A percentile compares a stretch with the other conserved stretches of the same genome.
Conservation (phyloP, 1,140 invertebrate genomes). For the Carposina sasakii region DNA sequence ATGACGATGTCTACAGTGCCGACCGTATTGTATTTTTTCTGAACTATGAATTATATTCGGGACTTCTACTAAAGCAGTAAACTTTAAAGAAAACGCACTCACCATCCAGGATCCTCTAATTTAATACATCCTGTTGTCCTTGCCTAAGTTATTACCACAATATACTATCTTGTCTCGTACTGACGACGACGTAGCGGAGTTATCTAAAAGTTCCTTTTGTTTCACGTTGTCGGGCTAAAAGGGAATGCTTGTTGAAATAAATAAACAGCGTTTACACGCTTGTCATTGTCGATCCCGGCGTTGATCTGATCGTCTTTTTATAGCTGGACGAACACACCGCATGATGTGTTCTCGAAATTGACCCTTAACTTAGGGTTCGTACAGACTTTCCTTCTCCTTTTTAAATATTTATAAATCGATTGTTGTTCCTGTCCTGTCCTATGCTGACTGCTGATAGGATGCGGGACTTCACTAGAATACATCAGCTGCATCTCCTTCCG, state of each 20-base stretch:
- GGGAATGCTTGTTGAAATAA: slow-evolving; percentile 69
- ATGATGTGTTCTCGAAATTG: slow-evolving; percentile 56
- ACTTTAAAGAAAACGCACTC: no score
- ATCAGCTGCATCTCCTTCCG: no score
- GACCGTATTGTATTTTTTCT: no score
- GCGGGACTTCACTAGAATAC: no score
- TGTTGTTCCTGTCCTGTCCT: no score
- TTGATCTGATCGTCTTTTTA: slow-evolving; percentile 62
- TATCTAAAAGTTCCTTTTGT: slow-evolving; percentile 66
- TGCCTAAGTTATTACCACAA: slow-evolving; percentile 53
- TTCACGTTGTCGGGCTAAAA: slow-evolving; percentile 61
- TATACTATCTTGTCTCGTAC: background rate
- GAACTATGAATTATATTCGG: no score
- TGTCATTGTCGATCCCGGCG: slow-evolving; percentile 64
- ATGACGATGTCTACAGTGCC: no score
- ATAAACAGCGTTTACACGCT: slow-evolving; percentile 62
- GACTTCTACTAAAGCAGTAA: no score
- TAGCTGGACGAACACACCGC: slow-evolving; percentile 37
- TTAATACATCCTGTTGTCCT: slow-evolving; percentile 44
- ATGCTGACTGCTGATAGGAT: no score
- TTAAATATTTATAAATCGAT: no score
- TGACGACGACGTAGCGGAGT: slow-evolving; percentile 43
- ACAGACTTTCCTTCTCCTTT: no score
- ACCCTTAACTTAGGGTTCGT: slow-evolving; percentile 60
- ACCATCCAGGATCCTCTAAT: slow-evolving; percentile 40